Evolutionary conservation across 2,888 invertebrate genomes (phyloP).

Genomic region (Xestia c-nigrum): DNA sequence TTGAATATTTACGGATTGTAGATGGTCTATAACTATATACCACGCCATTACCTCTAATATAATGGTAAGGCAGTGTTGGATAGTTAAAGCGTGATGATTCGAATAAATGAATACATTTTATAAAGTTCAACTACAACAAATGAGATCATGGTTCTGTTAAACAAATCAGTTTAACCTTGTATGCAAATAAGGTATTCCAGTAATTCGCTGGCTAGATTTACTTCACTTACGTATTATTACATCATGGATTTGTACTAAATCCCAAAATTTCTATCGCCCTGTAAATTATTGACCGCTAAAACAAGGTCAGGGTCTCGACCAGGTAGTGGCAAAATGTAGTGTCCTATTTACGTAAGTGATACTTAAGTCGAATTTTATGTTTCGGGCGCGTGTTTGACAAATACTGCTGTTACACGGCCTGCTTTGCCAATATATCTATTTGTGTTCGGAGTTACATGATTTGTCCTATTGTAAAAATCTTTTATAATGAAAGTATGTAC

Average conservation of each 20-base stretch:
- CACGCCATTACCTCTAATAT: constrained; percentile 18
- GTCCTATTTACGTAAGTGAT: background rate
- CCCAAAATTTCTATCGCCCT: background rate
- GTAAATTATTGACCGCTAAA: background rate
- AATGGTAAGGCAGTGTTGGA: constrained; percentile 21
- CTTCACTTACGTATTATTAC: constrained; percentile 37
- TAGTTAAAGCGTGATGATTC: constrained; percentile 52
- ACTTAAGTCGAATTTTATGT: too few relatives aligned
- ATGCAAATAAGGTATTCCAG: constrained; percentile 77
- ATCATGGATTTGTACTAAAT: constrained; percentile 6
- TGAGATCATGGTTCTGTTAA: constrained; percentile 78
- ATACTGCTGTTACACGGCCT: background rate
- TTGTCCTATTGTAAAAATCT: background rate
- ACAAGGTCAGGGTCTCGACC: background rate
- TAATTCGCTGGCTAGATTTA: constrained; percentile 69
- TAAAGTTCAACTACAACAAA: constrained; percentile 72
- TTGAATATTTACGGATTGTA: background rate
- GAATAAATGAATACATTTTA: constrained; percentile 57
- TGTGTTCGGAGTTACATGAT: background rate
- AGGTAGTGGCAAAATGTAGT: background rate
- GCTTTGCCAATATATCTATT: background rate
- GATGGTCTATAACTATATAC: background rate
- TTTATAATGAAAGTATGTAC: background rate
- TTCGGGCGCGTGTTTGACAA: background rate
- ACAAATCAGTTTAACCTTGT: constrained; percentile 82